Evolutionary conservation across 64 coral and sea anemone species (phyloP).

Genomic region (Orbicella faveolata): DNA sequence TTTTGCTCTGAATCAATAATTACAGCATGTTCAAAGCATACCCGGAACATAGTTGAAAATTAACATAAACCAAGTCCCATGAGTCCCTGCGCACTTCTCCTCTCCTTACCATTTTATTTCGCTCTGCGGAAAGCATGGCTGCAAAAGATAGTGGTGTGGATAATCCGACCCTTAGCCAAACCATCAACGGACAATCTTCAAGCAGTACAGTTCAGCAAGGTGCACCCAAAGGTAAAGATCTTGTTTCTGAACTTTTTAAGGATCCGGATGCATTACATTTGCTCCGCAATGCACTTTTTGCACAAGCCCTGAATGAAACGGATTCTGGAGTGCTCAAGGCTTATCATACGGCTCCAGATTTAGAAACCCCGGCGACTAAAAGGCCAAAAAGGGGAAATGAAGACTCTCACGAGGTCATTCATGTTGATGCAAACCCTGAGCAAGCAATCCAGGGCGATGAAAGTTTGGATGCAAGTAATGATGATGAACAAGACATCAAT

Average conservation of each 20-base stretch:
- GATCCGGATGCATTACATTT: slow-evolving; percentile 40
- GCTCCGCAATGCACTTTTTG: slow-evolving; percentile 25
- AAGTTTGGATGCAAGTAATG: too few species aligned
- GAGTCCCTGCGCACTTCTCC: too few species aligned
- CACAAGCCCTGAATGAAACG: neutral
- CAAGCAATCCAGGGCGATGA: too few species aligned
- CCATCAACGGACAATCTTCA: slow-evolving; percentile 15
- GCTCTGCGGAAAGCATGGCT: slow-evolving; percentile 37
- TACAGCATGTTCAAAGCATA: too few species aligned
- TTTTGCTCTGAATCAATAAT: too few species aligned
- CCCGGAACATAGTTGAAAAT: too few species aligned
- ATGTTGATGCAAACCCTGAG: too few species aligned
- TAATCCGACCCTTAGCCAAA: slow-evolving; percentile 14
- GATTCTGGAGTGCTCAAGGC: slow-evolving; percentile 38
- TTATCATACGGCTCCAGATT: slow-evolving; percentile 36
- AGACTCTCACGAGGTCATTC: slow-evolving; percentile 22
- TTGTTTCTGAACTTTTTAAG: slow-evolving; percentile 20
- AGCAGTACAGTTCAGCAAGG: neutral
- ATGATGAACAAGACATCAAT: too few species aligned
- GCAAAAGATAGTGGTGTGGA: slow-evolving; percentile 20
- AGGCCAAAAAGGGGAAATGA: slow-evolving; percentile 46
- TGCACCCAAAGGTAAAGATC: slow-evolving; percentile 7
- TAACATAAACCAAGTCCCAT: too few species aligned
- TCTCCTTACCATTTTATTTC: too few species aligned
- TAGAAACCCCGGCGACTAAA: slow-evolving; percentile 51